A percentile compares a stretch with the other conserved stretches of the same genome.
phyloP scores from a whole-genome alignment of 2,888 invertebrate genomes.

The Drosophila prostipennis region DNA sequence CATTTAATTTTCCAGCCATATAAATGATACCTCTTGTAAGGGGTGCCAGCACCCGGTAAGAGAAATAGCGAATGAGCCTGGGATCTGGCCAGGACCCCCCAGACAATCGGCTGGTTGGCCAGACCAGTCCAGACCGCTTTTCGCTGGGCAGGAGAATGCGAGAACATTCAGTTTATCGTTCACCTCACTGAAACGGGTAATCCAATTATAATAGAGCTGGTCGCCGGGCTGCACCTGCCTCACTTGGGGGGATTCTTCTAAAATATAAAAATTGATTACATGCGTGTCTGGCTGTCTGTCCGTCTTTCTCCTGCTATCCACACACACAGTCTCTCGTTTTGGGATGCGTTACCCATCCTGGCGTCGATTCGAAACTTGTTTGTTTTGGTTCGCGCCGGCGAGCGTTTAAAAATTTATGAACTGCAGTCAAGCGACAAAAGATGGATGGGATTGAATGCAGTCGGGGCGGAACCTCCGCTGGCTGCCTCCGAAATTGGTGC shows the following conservation, averaged over 20 bases:
- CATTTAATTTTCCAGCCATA: not conserved
- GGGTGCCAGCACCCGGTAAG: not conserved
- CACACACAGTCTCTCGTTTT: slow-evolving; percentile 25
- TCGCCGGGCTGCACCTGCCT: slow-evolving; percentile 60
- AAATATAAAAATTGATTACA: slow-evolving; percentile 77
- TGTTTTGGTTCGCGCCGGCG: slow-evolving; percentile 55
- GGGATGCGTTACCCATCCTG: slow-evolving; percentile 11
- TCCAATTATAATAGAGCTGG: slow-evolving; percentile 70
- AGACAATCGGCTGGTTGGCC: slow-evolving; percentile 18
- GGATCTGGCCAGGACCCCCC: slow-evolving; percentile 20
- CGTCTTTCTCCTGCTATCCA: slow-evolving; percentile 2
- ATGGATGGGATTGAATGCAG: slow-evolving; percentile 45
- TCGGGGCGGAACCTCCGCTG: slow-evolving; percentile 20
- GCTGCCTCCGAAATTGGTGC: slow-evolving; percentile 66
- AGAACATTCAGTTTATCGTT: slow-evolving; percentile 56
- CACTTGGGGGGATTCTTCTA: slow-evolving; percentile 55
- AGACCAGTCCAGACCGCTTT: slow-evolving; percentile 35
- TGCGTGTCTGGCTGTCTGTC: slow-evolving; percentile 57
- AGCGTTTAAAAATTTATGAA: slow-evolving; percentile 75
- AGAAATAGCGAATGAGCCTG: slow-evolving; percentile 1
- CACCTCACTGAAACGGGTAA: slow-evolving; percentile 47
- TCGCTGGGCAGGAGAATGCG: slow-evolving; percentile 52
- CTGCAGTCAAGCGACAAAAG: slow-evolving; percentile 64
- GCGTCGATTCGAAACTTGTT: slow-evolving; percentile 44
- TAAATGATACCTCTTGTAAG: not conserved